These are phyloP conservation scores for Orthonyx spaldingii DNA, from an alignment of 2,113 vertebrate species.

Conservation along the genomic window DNA sequence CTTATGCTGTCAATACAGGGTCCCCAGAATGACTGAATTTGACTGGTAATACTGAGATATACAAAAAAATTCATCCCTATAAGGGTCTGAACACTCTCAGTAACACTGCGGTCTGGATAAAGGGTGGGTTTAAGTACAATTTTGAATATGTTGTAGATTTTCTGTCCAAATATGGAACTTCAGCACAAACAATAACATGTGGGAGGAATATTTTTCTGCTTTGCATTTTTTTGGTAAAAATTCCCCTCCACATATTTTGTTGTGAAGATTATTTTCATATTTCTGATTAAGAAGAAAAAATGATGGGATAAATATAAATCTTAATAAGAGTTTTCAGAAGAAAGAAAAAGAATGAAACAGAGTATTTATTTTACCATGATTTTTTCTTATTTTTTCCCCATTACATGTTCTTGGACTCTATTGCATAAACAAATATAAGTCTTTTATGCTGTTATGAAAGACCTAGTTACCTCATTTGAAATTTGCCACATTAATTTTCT, in stretches of 20 bases:
- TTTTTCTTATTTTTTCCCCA: neutral
- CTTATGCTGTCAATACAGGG: neutral
- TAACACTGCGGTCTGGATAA: neutral
- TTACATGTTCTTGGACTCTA: neutral
- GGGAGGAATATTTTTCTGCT: neutral
- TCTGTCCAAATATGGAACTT: neutral
- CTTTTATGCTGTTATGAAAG: neutral
- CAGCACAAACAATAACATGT: neutral
- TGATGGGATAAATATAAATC: neutral
- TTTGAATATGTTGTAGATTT: neutral
- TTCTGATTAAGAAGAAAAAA: neutral
- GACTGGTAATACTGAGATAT: neutral
- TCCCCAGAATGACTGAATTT: neutral
- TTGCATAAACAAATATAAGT: neutral
- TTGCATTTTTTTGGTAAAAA: neutral
- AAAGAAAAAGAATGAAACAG: neutral
- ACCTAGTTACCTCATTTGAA: neutral
- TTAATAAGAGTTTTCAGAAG: neutral
- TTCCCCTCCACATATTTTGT: neutral
- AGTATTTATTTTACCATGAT: neutral
- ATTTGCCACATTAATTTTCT: neutral
- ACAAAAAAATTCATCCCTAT: neutral
- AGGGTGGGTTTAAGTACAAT: fast-evolving
- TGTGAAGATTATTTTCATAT: neutral
- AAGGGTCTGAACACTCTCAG: neutral